Evolutionary conservation across 2,888 invertebrate genomes (phyloP).

Genomic region (Meta bourneti): DNA sequence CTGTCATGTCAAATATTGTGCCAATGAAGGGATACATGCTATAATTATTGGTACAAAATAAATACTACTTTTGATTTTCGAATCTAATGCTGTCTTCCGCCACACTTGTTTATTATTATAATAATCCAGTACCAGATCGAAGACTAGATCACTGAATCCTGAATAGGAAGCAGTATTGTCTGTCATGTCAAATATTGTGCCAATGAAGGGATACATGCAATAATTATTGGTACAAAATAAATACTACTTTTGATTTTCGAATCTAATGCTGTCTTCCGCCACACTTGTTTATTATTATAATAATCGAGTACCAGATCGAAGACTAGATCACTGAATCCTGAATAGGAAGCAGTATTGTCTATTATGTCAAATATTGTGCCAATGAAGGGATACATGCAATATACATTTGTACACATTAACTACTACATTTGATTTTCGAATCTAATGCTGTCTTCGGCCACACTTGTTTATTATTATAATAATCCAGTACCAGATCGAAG

Average conservation of each 20-base stretch:
- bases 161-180: too few relatives aligned
- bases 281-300: background rate
- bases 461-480: background rate
- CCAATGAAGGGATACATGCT: too few relatives aligned
- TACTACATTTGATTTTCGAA: background rate
- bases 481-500: background rate
- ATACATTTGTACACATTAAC: too few relatives aligned
- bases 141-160: background rate
- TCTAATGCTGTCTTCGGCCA: conserved; percentile 21
- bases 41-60: too few relatives aligned
- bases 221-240: background rate
- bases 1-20: too few relatives aligned
- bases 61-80: too few relatives aligned
- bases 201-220: conserved; percentile 16
- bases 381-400: conserved; percentile 23
- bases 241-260: background rate
- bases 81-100: too few relatives aligned
- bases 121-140: background rate
- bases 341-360: conserved; percentile 35
- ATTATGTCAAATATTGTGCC: conserved; percentile 11
- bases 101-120: too few relatives aligned
- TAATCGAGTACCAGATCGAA: conserved; percentile 13
- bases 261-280: conserved; percentile 31
- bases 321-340: conserved; percentile 15
- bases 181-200: background rate